Conservation (phyloP, 35 echinoderm and acorn worm genomes). For the Stichopus chloronotus region DNA sequence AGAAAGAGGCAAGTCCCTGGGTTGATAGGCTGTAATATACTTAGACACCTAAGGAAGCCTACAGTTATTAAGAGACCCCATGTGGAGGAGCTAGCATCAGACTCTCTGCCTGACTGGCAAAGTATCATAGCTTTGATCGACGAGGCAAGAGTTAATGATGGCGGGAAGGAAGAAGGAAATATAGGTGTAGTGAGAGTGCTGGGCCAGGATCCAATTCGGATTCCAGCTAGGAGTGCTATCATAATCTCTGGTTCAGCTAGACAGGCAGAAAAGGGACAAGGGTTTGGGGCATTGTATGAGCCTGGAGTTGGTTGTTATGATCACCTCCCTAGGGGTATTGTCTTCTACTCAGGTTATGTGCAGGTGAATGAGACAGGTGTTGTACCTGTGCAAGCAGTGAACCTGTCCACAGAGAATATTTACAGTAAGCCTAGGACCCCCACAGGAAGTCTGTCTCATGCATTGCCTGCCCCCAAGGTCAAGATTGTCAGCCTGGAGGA, state of each 20-base stretch:
- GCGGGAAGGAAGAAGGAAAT: background rate
- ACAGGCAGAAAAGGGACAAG: background rate
- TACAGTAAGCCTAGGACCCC: background rate
- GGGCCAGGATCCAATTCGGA: background rate
- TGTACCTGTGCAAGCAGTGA: background rate
- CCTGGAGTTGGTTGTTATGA: background rate
- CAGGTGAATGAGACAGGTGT: background rate
- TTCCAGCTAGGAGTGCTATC: background rate
- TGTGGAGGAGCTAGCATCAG: background rate
- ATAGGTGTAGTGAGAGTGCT: background rate
- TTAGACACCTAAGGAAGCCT: background rate
- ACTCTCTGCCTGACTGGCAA: background rate
- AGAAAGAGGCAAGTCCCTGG: conserved; percentile 76
- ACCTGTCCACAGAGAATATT: background rate
- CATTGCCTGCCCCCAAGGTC: too few species aligned
- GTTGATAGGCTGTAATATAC: conserved; percentile 76
- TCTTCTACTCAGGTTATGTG: background rate
- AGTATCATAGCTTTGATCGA: background rate
- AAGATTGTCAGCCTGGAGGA: too few species aligned
- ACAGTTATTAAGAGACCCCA: background rate
- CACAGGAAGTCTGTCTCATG: background rate
- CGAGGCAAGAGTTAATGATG: background rate
- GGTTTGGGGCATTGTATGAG: background rate
- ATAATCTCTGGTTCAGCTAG: background rate
- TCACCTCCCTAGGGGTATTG: background rate